A percentile compares a stretch with the other conserved stretches of the same genome.
phyloP scores from a whole-genome alignment of 2,888 invertebrate species.

The Hirtodrosophila trivittata region DNA sequence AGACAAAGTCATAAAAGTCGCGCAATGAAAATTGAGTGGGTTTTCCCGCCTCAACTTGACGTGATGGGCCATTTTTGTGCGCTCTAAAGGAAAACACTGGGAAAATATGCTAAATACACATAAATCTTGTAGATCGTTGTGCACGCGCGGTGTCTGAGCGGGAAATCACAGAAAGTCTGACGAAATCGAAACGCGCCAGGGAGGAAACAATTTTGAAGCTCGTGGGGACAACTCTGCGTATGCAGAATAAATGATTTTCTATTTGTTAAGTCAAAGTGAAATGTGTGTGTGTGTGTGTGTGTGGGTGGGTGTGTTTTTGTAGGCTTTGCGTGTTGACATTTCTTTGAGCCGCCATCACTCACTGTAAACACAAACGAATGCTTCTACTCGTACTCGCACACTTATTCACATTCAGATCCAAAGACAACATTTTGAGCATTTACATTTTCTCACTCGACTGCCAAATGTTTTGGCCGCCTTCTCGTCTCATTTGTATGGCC shows the following conservation, averaged over 20 bases:
- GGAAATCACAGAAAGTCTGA: slow-evolving; percentile 58
- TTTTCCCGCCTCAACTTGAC: slow-evolving; percentile 8
- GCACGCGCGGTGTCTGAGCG: background rate
- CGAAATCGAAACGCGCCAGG: slow-evolving; percentile 68
- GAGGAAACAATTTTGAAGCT: slow-evolving; percentile 40
- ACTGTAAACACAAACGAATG: slow-evolving; percentile 47
- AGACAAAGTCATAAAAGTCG: slow-evolving; percentile 73
- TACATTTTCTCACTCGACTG: slow-evolving; percentile 62
- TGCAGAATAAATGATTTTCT: slow-evolving; percentile 79
- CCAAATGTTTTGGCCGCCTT: slow-evolving; percentile 44
- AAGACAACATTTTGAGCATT: slow-evolving; percentile 64
- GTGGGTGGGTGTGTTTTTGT: slow-evolving; percentile 33
- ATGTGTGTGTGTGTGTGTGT: slow-evolving; percentile 21
- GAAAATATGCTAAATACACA: slow-evolving; percentile 77
- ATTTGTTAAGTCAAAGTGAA: slow-evolving; percentile 77
- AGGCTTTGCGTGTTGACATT: slow-evolving; percentile 74
- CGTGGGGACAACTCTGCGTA: slow-evolving; percentile 46
- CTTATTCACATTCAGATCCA: slow-evolving; percentile 30
- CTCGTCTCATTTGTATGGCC: slow-evolving; percentile 65
- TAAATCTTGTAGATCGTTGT: slow-evolving; percentile 66
- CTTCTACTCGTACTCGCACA: slow-evolving; percentile 10
- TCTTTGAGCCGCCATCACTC: slow-evolving; percentile 77
- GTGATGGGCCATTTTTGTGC: slow-evolving; percentile 52
- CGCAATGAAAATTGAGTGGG: slow-evolving; percentile 69
- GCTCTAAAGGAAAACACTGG: slow-evolving; percentile 49